Evolutionary conservation across 1,140 invertebrate genomes (phyloP).

Genomic region (Cheumatopsyche charites): DNA sequence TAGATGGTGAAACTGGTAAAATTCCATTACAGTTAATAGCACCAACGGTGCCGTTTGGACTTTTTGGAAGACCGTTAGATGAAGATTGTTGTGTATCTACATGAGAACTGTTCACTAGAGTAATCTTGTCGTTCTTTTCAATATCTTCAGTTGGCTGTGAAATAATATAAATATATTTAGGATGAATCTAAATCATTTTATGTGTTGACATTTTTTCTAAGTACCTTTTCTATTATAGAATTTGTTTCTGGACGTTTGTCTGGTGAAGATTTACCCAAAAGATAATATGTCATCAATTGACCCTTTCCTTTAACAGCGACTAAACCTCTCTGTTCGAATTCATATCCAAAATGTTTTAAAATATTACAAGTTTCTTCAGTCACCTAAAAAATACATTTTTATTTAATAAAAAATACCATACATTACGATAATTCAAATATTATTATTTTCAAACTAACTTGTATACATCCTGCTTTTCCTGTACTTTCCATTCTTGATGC

Average conservation of each 20-base stretch:
- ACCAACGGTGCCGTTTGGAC: constrained; percentile 41
- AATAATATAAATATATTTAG: not conserved
- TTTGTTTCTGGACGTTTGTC: constrained; percentile 21
- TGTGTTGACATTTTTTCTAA: too few relatives aligned
- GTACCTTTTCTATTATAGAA: not conserved
- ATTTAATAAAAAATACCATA: too few relatives aligned
- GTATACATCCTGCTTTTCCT: constrained; percentile 92
- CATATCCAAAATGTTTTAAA: constrained; percentile 84
- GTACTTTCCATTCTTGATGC: constrained; percentile 96
- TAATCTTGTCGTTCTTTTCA: not conserved
- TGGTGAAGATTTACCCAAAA: constrained; percentile 70
- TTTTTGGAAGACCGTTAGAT: constrained; percentile 23
- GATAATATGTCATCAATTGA: constrained; percentile 92
- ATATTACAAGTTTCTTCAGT: constrained; percentile 91
- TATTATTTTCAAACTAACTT: constrained; percentile 77
- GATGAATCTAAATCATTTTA: too few relatives aligned
- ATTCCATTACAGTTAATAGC: constrained; percentile 33
- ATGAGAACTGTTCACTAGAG: not conserved
- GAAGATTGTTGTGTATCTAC: not conserved
- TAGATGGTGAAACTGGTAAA: constrained; percentile 23
- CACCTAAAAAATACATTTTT: constrained; percentile 65
- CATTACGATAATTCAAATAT: constrained; percentile 13
- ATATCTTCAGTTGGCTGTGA: not conserved
- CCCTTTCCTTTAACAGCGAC: constrained; percentile 95
- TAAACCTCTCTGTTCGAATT: constrained; percentile 88